These are phyloP conservation scores for Staurois parvus DNA, from an alignment of 2,797 vertebrate species.

Conservation along the genomic window DNA sequence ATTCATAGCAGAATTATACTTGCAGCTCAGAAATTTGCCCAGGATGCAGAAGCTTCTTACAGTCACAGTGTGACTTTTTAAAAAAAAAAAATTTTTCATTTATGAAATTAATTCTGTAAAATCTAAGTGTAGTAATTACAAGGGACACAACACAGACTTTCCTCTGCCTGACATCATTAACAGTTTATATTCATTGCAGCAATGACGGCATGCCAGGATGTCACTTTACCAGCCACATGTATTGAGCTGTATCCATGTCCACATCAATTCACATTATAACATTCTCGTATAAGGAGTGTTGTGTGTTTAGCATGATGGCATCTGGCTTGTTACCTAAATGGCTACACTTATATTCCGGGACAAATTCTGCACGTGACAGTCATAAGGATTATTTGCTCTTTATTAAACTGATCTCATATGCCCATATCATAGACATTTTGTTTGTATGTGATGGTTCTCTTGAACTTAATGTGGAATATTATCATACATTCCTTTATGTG, in stretches of 20 bases:
- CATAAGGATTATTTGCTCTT: background rate
- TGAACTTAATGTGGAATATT: too few species aligned
- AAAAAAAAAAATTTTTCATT: background rate
- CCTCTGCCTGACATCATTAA: background rate
- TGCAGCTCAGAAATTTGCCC: background rate
- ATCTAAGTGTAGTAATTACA: background rate
- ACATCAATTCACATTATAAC: background rate
- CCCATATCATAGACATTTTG: background rate
- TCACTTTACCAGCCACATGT: slow-evolving; percentile 30
- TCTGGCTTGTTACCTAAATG: slow-evolving; percentile 10
- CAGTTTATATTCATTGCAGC: background rate
- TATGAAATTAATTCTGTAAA: background rate
- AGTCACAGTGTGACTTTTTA: background rate
- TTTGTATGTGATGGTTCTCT: too few species aligned
- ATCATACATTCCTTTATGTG: too few species aligned
- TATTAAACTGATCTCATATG: background rate
- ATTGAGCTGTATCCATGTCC: background rate
- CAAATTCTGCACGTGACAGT: background rate
- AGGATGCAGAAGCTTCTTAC: background rate
- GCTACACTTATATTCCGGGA: background rate
- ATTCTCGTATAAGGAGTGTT: background rate
- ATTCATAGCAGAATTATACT: too few species aligned
- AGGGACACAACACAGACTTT: background rate
- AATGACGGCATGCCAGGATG: slow-evolving; percentile 11
- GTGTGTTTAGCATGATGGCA: background rate